Percentiles rank a stretch among this genome's conserved stretches.
These are phyloP conservation scores for Holcopasites calliopsidis DNA, from an alignment of 1,140 invertebrate genomes.

Conservation along the genomic window DNA sequence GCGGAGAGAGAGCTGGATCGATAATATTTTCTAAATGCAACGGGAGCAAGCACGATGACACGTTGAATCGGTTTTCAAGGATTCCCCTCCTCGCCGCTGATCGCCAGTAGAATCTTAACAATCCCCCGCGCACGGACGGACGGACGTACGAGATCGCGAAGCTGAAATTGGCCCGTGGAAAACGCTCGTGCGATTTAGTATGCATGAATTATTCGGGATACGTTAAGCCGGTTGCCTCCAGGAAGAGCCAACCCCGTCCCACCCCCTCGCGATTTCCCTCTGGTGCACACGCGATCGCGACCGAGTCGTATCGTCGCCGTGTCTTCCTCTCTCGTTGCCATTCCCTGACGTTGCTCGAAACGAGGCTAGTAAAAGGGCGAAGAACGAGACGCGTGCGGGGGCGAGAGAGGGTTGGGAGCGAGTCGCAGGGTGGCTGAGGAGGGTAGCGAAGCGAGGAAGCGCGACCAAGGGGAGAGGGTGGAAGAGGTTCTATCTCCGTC, in stretches of 20 bases:
- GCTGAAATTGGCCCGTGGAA: slow-evolving; percentile 12
- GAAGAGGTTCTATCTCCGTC: background rate
- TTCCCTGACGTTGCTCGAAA: slow-evolving; percentile 24
- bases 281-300: slow-evolving; percentile 1
- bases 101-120: background rate
- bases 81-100: background rate
- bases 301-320: background rate
- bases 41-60: slow-evolving; percentile 10
- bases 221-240: slow-evolving; percentile 70
- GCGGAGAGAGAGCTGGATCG: slow-evolving; percentile 1
- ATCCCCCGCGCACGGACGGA: background rate
- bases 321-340: background rate
- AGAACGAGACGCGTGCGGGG: slow-evolving; percentile 28
- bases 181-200: slow-evolving; percentile 16
- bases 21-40: slow-evolving; percentile 45
- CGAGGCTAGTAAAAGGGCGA: slow-evolving; percentile 52
- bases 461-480: slow-evolving; percentile 7
- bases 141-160: background rate
- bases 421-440: background rate
- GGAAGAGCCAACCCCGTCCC: slow-evolving; percentile 46
- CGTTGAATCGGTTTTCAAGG: too few relatives aligned
- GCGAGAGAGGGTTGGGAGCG: slow-evolving; percentile 25
- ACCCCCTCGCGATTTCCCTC: slow-evolving; percentile 8
- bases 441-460: slow-evolving; percentile 29
- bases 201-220: slow-evolving; percentile 70